Evolutionary conservation across 2,888 invertebrate genomes (phyloP).

Genomic region (Gryllus longicercus): DNA sequence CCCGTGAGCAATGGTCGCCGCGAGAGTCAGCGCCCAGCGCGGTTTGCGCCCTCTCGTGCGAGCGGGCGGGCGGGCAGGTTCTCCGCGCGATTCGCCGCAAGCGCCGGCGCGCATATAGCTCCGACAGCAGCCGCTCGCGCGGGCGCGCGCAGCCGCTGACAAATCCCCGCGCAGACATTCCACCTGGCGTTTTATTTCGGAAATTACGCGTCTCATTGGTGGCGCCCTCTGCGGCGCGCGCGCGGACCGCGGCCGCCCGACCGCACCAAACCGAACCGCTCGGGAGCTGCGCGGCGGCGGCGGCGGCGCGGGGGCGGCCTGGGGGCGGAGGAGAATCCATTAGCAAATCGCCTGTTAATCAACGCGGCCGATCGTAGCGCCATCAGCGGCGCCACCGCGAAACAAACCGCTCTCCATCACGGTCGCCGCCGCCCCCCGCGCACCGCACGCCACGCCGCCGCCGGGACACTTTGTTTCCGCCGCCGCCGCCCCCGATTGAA

Average conservation of each 20-base stretch:
- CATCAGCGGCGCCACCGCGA: constrained; percentile 2
- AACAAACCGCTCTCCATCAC: constrained; percentile 17
- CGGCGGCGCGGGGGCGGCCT: neutral
- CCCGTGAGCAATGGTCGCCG: too few species aligned
- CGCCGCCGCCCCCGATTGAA: neutral
- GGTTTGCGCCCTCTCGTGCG: too few species aligned
- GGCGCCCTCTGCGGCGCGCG: neutral
- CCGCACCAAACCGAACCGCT: neutral
- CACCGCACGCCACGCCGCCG: neutral
- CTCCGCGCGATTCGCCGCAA: too few species aligned
- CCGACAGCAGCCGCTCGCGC: neutral
- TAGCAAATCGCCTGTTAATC: constrained; percentile 10
- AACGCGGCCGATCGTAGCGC: constrained; percentile 1
- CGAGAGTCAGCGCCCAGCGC: too few species aligned
- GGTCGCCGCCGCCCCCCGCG: neutral
- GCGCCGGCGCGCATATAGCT: too few species aligned
- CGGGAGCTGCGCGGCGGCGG: neutral
- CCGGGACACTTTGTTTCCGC: neutral
- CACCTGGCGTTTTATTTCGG: neutral
- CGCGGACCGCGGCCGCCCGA: too few species aligned
- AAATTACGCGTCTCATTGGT: neutral
- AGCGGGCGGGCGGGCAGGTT: too few species aligned
- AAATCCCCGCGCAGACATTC: neutral
- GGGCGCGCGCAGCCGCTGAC: neutral
- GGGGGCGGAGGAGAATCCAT: neutral